phyloP scores from a whole-genome alignment of 2,888 invertebrate species.

The Criorhina ranunculi region DNA sequence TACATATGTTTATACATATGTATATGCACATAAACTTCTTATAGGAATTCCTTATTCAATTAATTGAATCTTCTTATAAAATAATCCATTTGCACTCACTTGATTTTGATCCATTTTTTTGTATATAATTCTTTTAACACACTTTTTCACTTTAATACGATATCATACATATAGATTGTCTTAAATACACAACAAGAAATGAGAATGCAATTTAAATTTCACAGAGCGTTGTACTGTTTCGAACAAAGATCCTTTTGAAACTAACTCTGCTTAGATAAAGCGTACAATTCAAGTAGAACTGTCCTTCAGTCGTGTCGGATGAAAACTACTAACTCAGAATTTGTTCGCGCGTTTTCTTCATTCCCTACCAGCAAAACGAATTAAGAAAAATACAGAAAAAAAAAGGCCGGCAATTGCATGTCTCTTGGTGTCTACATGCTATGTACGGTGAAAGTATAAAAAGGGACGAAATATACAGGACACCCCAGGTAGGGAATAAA shows the following conservation, averaged over 20 bases:
- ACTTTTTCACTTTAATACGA: neutral
- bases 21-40: neutral
- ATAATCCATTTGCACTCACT: neutral
- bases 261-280: neutral
- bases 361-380: neutral
- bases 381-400: neutral
- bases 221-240: neutral
- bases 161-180: too few relatives aligned
- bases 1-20: too few relatives aligned
- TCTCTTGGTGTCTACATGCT: neutral
- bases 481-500: slow-evolving; percentile 17
- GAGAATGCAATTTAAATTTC: too few relatives aligned
- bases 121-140: neutral
- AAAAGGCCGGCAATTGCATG: slow-evolving; percentile 13
- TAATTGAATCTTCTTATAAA: neutral
- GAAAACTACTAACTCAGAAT: neutral
- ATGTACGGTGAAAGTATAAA: neutral
- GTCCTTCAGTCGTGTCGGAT: neutral
- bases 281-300: neutral
- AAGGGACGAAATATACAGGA: slow-evolving; percentile 4
- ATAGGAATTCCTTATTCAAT: neutral
- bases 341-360: slow-evolving; percentile 29
- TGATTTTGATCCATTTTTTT: slow-evolving; percentile 9
- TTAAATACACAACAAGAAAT: too few relatives aligned
- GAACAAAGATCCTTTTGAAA: neutral